Conservation (phyloP, 2,113 vertebrate species). For the Sitta europaea region DNA sequence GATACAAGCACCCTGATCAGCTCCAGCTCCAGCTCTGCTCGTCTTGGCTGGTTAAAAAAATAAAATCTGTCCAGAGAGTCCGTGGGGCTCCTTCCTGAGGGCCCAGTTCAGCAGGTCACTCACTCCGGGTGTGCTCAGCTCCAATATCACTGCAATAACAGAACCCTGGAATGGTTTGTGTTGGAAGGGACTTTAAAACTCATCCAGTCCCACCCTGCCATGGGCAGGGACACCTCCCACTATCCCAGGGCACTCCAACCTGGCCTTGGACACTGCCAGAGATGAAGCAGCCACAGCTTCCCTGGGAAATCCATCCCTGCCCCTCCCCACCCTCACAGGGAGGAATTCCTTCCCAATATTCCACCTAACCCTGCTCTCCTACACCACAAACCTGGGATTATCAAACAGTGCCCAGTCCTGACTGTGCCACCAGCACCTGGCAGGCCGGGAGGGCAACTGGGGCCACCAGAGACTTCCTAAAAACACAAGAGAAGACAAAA, state of each 20-base stretch:
- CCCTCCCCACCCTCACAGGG: accelerated
- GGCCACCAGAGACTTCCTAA: not conserved
- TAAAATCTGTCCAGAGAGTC: not conserved
- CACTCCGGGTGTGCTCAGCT: not conserved
- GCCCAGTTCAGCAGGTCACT: not conserved
- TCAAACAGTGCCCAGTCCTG: no score
- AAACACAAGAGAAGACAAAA: accelerated
- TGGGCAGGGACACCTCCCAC: not conserved
- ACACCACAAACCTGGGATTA: no score
- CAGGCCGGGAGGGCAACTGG: not conserved
- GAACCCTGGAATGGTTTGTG: not conserved
- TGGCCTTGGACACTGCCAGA: not conserved
- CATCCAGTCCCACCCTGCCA: not conserved
- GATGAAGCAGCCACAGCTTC: not conserved
- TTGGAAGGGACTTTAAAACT: not conserved
- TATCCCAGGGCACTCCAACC: not conserved
- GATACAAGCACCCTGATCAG: not conserved
- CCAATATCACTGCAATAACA: not conserved
- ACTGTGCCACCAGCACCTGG: not conserved
- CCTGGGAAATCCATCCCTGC: not conserved
- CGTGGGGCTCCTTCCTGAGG: not conserved
- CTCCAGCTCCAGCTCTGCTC: not conserved
- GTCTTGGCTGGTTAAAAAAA: not conserved
- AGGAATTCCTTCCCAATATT: not conserved
- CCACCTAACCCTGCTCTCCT: accelerated